phyloP scores from a whole-genome alignment of 2,797 vertebrate genomes.

The Morelia viridis region DNA sequence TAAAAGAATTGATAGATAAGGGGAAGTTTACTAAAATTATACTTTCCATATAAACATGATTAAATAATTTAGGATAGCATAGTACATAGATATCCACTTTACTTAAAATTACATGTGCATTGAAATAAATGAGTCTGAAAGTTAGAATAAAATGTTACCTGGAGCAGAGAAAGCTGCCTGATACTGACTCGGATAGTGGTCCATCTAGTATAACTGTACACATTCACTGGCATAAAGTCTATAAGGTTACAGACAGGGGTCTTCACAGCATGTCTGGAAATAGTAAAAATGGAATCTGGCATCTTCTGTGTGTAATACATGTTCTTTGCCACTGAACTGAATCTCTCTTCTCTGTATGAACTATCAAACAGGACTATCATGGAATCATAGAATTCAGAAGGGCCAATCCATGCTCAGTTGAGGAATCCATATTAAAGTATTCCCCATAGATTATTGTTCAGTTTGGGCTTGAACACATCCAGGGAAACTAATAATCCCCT shows the following conservation, averaged over 20 bases:
- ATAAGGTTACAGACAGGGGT: background rate
- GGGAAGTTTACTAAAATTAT: background rate
- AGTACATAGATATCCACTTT: background rate
- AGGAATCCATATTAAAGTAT: no score
- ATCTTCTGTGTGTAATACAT: background rate
- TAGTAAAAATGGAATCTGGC: background rate
- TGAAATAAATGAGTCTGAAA: background rate
- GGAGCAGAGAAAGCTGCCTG: background rate
- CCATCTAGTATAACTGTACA: background rate
- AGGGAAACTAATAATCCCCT: no score
- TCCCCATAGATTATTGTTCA: no score
- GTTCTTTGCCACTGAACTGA: background rate
- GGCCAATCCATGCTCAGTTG: no score
- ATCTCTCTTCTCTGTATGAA: no score
- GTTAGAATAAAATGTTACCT: background rate
- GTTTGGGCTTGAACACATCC: no score
- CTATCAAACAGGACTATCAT: background rate
- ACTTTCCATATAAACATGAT: background rate
- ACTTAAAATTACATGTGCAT: background rate
- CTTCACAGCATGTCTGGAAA: background rate
- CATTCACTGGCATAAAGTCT: background rate
- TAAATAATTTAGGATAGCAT: background rate
- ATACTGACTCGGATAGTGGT: background rate
- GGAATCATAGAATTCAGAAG: no score
- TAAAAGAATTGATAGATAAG: constrained; percentile 9